Evolutionary conservation across 2,113 vertebrate genomes (phyloP).

Genomic region (Alethe diademata): DNA sequence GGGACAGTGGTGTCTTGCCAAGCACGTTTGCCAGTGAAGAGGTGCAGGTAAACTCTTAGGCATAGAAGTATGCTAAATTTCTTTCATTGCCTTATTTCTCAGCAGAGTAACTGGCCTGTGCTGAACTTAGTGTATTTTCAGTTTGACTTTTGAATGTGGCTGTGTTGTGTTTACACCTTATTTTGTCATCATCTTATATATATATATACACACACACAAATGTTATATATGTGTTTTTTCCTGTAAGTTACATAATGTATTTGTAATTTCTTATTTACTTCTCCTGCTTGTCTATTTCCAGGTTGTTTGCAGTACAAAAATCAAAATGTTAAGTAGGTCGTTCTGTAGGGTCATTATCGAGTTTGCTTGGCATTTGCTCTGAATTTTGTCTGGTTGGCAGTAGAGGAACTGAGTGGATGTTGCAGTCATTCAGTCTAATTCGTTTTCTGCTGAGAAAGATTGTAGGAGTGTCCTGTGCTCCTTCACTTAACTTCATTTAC

Average conservation of each 20-base stretch:
- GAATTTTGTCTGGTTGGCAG: background rate
- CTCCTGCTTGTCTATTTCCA: background rate
- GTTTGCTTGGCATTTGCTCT: background rate
- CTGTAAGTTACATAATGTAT: background rate
- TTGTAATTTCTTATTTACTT: background rate
- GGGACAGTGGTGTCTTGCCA: background rate
- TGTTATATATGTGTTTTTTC: background rate
- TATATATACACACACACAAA: fast-evolving
- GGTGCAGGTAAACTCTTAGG: background rate
- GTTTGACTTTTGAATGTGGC: background rate
- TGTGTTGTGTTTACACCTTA: background rate
- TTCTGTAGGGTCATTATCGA: background rate
- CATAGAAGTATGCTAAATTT: background rate
- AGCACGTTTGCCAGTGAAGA: background rate
- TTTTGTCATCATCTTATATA: background rate
- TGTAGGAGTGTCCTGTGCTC: background rate
- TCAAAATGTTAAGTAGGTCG: background rate
- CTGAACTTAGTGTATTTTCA: background rate
- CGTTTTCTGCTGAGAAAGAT: background rate
- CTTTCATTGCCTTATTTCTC: background rate
- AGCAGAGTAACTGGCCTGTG: background rate
- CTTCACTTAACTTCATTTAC: background rate
- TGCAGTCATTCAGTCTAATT: background rate
- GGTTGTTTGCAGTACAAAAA: background rate
- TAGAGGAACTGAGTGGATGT: background rate